Conservation (phyloP, 2,113 vertebrate species). For the Clupea harengus region DNA sequence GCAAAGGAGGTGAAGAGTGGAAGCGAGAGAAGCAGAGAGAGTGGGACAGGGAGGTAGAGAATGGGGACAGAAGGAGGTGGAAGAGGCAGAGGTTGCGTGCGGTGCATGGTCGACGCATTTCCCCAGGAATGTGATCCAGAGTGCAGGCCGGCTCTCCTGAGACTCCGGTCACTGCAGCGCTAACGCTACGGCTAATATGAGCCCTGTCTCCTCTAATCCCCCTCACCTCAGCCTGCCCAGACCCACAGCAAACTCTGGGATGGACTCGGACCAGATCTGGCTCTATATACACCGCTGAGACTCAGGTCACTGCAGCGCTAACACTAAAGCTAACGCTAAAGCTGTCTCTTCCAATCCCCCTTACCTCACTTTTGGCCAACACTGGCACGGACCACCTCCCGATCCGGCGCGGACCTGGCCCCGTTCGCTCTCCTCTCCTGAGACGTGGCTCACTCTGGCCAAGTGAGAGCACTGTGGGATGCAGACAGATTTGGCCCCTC, state of each 20-base stretch:
- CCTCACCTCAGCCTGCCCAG: not conserved
- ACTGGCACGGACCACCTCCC: not conserved
- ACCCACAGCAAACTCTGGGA: not conserved
- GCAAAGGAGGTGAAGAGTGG: not conserved
- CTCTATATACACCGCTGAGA: not conserved
- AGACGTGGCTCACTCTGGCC: too few species aligned
- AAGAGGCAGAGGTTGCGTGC: slow-evolving; percentile 24
- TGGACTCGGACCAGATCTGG: too few species aligned
- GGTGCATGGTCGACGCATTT: slow-evolving; percentile 23
- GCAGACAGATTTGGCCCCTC: too few species aligned
- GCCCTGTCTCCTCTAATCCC: too few species aligned
- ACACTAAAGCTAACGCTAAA: too few species aligned
- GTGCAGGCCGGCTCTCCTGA: slow-evolving; percentile 37
- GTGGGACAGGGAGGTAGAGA: not conserved
- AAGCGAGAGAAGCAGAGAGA: not conserved
- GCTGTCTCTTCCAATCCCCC: too few species aligned
- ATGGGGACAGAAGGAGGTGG: not conserved
- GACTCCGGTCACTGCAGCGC: slow-evolving; percentile 20
- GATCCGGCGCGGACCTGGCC: too few species aligned
- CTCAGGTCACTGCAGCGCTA: slow-evolving; percentile 15
- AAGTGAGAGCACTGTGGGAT: too few species aligned
- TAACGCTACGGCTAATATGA: too few species aligned
- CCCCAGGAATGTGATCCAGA: slow-evolving; percentile 41
- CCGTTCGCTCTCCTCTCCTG: too few species aligned
- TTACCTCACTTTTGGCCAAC: too few species aligned